Evolutionary conservation across 2,888 invertebrate genomes (phyloP), one percentile per base, ranked within the genome.

Genomic region (Ferrisia virgata): DNA sequence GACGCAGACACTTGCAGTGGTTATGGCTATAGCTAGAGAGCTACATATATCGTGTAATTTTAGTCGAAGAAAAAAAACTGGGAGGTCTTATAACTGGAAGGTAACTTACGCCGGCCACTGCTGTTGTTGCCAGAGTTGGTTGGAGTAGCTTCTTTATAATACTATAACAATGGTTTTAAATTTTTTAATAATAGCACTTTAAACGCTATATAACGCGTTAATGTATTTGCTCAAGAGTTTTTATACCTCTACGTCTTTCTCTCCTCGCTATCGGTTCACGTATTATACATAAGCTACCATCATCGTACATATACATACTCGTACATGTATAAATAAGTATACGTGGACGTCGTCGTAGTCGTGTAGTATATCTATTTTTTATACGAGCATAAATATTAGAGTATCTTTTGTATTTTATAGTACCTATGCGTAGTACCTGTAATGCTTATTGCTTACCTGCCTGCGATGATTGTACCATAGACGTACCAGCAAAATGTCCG

Each of bases 201-300:
- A 82, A 82, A 82, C 82, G 82, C 82, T 58, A 82, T 82, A 82
- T 82, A 82, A 82, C 53, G 82, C 53, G 82, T 82, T 82, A 82
- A 82, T 82, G 82, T 64, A 82, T 64, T 82, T 82, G 58, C 81
- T 81, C 28, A 39, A 82, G 64, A 82, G 82, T 82, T 82, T 82
- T 82, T 82, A 64, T 82, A 18, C 36, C n/a, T 76, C 64, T 28
- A 13, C 18, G 22, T 39, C 39, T 39, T 39, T 39, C n/a, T n/a
- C n/a, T n/a, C n/a, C n/a, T n/a, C n/a, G n/a, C n/a, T n/a, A n/a
- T n/a, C n/a, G n/a, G 69, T 31, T 31, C n/a, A 15, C 15, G 28
- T 69, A 31, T 69, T 69, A 69, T 15, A 31, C 69, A 15, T 69
- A 5, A 31, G 25, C 28, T 58, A 58, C 18, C 5, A 15, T 25